Evolutionary conservation across 2,797 vertebrate genomes (phyloP), one percentile per base, ranked within the genome.

Genomic region (Lophotriccus pileatus): DNA sequence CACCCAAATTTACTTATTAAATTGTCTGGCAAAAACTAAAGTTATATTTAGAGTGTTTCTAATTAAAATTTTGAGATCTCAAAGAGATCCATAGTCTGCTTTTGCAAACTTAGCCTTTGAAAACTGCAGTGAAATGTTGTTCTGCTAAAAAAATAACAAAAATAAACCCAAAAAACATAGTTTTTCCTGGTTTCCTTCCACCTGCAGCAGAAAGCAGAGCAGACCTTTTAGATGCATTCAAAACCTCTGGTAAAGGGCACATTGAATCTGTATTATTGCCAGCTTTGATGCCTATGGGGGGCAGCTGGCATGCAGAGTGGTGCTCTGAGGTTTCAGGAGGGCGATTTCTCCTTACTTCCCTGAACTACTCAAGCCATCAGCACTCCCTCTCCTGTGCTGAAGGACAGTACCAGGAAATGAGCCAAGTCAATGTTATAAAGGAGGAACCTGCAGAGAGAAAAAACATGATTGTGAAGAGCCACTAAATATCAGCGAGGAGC

Each of bases 1-100:
- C 30, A 77, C 43, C 18, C n/a, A 85, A 84, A 90, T 37, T 86
- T 21, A 75, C 27, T 78, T 83, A 75, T 60, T 94, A 81, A 91
- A 62, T 60, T 75, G 20, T 68, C 62, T 94, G 53, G 49, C 6
- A 72, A 92, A 90, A 83, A 87, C 37, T 13, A 36, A 83, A 77
- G 39, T 80, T 88, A 37, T 46, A 90, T 82, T 78, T 73, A 49
- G 14, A 58, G 14, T 39, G 17, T 39, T 94, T 85, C 74, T 77
- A 87, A 75, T 85, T 60, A 86, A 75, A 47, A 10, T 23, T 83
- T 58, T 74, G 46, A 70, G 66, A 75, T 77, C 24, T 68, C n/a
- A 72, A 82, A 53, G 43, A 87, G 39, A 79, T 63, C 14, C 21
- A 7, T 67, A 44, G 58, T 84, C 87, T 73, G 6, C 55, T 74